Evolutionary conservation across 2,797 vertebrate genomes (phyloP).

Genomic region (Pangasius larnaudii): DNA sequence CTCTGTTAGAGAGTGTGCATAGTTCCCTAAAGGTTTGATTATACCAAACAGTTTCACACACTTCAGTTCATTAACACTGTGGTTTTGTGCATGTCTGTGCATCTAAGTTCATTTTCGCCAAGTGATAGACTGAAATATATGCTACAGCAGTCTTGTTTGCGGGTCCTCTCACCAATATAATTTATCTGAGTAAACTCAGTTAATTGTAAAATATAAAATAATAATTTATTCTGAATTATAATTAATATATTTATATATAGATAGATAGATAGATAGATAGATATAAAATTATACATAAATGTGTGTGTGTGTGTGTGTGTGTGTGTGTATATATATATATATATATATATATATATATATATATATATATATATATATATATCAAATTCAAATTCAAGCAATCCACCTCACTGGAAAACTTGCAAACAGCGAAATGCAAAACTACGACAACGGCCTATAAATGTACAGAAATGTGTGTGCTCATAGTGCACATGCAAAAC

Average conservation of each 20-base stretch:
- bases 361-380: too few relatives aligned
- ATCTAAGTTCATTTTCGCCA: not conserved
- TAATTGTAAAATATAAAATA: not conserved
- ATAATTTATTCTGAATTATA: not conserved
- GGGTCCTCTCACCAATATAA: too few relatives aligned
- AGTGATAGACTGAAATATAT: not conserved
- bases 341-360: too few relatives aligned
- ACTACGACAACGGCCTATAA: not conserved
- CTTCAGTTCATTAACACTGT: conserved; percentile 32
- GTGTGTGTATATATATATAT: too few relatives aligned
- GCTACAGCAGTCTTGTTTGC: not conserved
- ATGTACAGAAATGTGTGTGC: not conserved
- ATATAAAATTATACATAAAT: too few relatives aligned
- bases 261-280: too few relatives aligned
- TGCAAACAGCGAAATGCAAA: not conserved
- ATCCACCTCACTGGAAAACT: not conserved
- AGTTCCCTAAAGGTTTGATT: conserved; percentile 31
- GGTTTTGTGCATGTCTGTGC: not conserved
- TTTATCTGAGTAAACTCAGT: not conserved
- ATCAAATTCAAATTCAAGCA: too few relatives aligned
- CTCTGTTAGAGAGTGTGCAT: conserved; percentile 10
- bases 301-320: too few relatives aligned
- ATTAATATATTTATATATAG: too few relatives aligned
- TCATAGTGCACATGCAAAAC: not conserved
- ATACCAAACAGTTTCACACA: conserved; percentile 24